phyloP scores from a whole-genome alignment of 2,888 invertebrate genomes.

The Drosophila pegasa region DNA sequence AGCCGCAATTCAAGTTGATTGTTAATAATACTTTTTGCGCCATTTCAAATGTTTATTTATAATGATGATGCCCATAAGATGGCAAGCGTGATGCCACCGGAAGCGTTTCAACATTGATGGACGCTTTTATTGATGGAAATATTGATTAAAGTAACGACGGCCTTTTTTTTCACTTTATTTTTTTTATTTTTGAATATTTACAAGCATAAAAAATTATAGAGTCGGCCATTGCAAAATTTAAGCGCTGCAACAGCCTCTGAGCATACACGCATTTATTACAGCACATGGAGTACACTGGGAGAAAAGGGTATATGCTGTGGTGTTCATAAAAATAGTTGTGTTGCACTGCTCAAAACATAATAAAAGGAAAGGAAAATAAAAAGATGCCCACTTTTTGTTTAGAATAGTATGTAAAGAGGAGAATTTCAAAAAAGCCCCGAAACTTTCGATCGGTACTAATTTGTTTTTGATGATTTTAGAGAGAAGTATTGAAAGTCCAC shows the following conservation, averaged over 20 bases:
- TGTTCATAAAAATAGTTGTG: too few relatives aligned
- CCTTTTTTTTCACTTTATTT: not conserved
- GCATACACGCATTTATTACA: constrained; percentile 15
- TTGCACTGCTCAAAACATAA: too few relatives aligned
- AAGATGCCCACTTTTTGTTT: too few relatives aligned
- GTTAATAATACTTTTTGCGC: constrained; percentile 5
- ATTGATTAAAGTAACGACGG: constrained; percentile 45
- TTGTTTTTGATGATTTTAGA: too few relatives aligned
- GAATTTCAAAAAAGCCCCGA: too few relatives aligned
- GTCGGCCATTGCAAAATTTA: constrained; percentile 26
- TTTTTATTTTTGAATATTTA: constrained; percentile 5
- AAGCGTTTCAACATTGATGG: constrained; percentile 29
- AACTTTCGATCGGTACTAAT: too few relatives aligned
- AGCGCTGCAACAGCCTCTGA: constrained; percentile 13
- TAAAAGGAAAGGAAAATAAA: too few relatives aligned
- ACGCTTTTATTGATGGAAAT: constrained; percentile 40
- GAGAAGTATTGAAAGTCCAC: too few relatives aligned
- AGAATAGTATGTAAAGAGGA: too few relatives aligned
- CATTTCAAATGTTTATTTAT: constrained; percentile 32
- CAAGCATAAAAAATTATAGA: constrained; percentile 16
- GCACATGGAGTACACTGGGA: not conserved
- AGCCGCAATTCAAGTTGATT: constrained; percentile 25
- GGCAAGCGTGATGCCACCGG: constrained; percentile 15
- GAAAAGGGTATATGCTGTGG: not conserved
- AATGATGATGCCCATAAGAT: constrained; percentile 27